These are phyloP conservation scores for Marmota flaviventris DNA, from an alignment of 2,113 vertebrate genomes.

Conservation along the genomic window DNA sequence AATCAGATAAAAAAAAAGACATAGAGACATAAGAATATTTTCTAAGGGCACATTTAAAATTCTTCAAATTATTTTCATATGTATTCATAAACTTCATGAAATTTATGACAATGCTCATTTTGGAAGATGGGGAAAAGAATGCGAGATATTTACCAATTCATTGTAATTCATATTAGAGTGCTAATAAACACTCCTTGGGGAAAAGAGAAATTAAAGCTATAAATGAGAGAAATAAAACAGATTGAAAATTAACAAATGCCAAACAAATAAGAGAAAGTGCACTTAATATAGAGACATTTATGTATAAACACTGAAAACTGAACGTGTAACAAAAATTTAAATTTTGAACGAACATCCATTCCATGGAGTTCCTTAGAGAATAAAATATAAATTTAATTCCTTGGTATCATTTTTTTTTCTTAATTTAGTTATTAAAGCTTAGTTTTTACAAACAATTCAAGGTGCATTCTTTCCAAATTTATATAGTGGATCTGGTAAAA, in stretches of 20 bases:
- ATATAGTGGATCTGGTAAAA: not conserved
- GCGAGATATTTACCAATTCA: not conserved
- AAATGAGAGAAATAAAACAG: conserved; percentile 33
- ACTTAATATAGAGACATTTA: not conserved
- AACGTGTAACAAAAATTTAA: not conserved
- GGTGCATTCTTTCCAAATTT: not conserved
- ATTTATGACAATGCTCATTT: conserved; percentile 2
- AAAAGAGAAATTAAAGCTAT: conserved; percentile 43
- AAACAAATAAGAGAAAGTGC: not conserved
- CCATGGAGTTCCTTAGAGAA: not conserved
- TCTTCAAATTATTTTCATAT: not conserved
- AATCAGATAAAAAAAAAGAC: not conserved
- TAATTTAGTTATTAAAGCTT: not conserved
- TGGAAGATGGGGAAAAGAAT: not conserved
- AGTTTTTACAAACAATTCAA: conserved; percentile 28
- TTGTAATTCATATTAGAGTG: not conserved
- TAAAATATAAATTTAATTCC: not conserved
- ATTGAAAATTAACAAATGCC: conserved; percentile 25
- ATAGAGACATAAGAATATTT: not conserved
- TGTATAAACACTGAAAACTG: not conserved
- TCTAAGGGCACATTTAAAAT: not conserved
- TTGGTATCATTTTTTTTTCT: not conserved
- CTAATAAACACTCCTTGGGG: conserved; percentile 30
- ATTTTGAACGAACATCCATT: conserved; percentile 7
- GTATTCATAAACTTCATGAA: not conserved